Percentiles rank a stretch among this genome's conserved stretches.
Conservation (phyloP, 30 jellyfish, hydroid and myxozoan species). For the Cassiopea andromeda region DNA sequence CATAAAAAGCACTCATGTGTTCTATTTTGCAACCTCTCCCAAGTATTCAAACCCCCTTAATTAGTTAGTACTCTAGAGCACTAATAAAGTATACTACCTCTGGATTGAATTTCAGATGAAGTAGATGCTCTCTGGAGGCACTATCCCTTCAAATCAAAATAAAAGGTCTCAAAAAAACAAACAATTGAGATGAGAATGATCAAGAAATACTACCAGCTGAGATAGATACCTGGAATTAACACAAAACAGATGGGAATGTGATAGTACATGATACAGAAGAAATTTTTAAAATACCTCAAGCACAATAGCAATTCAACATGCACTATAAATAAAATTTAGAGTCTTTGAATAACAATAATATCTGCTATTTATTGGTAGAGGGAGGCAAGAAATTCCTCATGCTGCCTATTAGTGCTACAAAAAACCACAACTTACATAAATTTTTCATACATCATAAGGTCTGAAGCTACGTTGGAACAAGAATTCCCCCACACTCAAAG, state of each 20-base stretch:
- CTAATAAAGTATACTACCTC: conserved; percentile 7
- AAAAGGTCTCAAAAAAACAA: background rate
- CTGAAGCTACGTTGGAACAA: too few species aligned
- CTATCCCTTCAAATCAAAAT: conserved; percentile 15
- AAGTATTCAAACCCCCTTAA: background rate
- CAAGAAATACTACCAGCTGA: background rate
- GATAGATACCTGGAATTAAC: background rate
- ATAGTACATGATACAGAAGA: background rate
- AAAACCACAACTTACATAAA: too few species aligned
- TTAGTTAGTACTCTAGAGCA: too few species aligned
- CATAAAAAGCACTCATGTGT: background rate
- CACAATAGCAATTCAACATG: background rate
- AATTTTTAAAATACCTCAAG: background rate
- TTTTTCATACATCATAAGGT: too few species aligned
- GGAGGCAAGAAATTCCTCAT: too few species aligned
- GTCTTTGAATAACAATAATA: too few species aligned
- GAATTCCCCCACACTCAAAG: too few species aligned
- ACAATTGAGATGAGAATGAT: background rate
- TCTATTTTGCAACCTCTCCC: background rate
- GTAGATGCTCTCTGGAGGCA: conserved; percentile 50
- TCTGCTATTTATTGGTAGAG: too few species aligned
- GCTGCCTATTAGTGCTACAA: too few species aligned
- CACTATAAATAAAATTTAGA: background rate
- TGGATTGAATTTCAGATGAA: conserved; percentile 1
- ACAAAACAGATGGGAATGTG: background rate